Conservation (phyloP, 2,113 vertebrate species). For the Antechinus flavipes region DNA sequence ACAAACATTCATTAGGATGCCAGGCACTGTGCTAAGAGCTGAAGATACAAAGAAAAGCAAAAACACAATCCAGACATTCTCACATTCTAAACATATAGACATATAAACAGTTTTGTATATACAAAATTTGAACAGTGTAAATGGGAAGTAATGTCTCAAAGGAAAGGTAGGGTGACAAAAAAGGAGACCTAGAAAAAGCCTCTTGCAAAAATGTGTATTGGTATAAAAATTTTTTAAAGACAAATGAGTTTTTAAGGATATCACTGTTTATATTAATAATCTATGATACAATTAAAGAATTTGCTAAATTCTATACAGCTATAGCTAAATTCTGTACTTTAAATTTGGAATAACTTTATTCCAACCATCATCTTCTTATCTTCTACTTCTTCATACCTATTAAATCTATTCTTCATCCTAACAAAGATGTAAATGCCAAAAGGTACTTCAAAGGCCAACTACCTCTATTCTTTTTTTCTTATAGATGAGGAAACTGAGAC, state of each 20-base stretch:
- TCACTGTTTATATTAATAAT: background rate
- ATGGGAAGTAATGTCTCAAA: background rate
- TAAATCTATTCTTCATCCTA: background rate
- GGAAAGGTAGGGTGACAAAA: background rate
- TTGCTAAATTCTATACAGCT: background rate
- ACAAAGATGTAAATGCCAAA: constrained; percentile 10
- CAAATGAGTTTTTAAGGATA: background rate
- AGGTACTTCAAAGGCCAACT: background rate
- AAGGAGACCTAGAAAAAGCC: background rate
- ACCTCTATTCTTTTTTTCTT: background rate
- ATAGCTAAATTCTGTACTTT: background rate
- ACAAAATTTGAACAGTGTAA: background rate
- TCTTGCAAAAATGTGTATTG: background rate
- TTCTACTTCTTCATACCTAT: background rate
- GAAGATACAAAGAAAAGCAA: background rate
- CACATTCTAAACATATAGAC: background rate
- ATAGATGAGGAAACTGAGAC: background rate
- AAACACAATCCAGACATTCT: background rate
- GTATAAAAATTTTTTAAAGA: background rate
- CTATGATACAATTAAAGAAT: background rate
- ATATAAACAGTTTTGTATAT: background rate
- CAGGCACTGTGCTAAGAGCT: background rate
- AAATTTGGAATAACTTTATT: constrained; percentile 16
- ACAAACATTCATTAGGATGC: background rate
- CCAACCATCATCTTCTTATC: background rate